Conservation (phyloP, 2,888 invertebrate genomes). For the Chydorus sphaericus region DNA sequence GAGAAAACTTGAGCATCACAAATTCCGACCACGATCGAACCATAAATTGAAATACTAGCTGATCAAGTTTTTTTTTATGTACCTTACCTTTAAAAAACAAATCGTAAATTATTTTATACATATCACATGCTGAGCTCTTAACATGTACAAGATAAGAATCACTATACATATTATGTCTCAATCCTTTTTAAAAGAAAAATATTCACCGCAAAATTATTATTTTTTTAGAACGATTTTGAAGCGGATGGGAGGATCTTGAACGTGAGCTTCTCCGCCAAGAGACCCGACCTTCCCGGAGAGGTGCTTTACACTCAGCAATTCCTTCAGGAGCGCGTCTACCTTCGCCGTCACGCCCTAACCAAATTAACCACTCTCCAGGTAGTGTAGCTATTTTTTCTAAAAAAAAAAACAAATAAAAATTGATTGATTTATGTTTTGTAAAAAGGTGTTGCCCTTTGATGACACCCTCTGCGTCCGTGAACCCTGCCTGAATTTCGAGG, state of each 20-base stretch:
- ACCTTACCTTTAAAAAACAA: no score
- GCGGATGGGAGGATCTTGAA: conserved; percentile 75
- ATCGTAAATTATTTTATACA: no score
- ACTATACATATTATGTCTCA: no score
- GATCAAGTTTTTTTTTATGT: no score
- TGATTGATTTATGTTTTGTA: background rate
- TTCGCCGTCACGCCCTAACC: conserved; percentile 74
- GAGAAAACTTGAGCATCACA: no score
- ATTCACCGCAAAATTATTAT: no score
- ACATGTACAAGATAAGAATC: no score
- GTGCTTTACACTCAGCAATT: conserved; percentile 75
- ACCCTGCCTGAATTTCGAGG: conserved; percentile 85
- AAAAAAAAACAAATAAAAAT: no score
- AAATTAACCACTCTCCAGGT: conserved; percentile 73
- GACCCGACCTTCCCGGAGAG: conserved; percentile 58
- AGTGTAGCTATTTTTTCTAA: conserved; percentile 20
- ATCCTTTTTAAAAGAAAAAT: no score
- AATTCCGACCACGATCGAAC: no score
- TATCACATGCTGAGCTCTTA: no score
- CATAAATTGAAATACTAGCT: no score
- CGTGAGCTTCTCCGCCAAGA: conserved; percentile 78
- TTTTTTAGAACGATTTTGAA: conserved; percentile 68
- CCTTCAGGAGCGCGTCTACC: conserved; percentile 81
- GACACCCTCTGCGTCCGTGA: conserved; percentile 91
- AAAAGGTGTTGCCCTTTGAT: conserved; percentile 80